These are phyloP conservation scores for Hemithea aestivaria DNA, from an alignment of 2,888 invertebrate genomes.

Conservation along the genomic window DNA sequence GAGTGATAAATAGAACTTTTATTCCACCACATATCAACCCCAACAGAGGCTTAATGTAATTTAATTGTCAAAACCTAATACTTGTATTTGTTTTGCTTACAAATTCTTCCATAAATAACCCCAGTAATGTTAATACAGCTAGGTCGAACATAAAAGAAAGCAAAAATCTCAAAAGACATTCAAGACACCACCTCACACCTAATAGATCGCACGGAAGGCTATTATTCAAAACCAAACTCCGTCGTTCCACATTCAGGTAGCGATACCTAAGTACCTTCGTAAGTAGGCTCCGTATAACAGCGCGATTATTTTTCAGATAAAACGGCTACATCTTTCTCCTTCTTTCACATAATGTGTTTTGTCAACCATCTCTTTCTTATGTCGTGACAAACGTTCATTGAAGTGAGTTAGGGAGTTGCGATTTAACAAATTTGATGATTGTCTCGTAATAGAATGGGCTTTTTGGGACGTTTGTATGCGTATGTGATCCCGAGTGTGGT, in stretches of 20 bases:
- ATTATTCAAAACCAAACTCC: no score
- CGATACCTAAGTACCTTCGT: neutral
- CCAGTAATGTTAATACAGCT: no score
- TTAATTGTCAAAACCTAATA: no score
- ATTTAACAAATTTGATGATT: constrained; percentile 50
- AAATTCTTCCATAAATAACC: no score
- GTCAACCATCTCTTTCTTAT: constrained; percentile 32
- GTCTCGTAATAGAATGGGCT: constrained; percentile 32
- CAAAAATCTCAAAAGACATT: no score
- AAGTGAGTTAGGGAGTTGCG: constrained; percentile 32
- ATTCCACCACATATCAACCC: no score
- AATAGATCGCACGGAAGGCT: neutral
- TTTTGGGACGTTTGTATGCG: constrained; percentile 28
- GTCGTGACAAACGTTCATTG: constrained; percentile 51
- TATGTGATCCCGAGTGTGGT: constrained; percentile 16
- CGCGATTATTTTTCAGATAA: constrained; percentile 31
- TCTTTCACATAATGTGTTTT: constrained; percentile 17
- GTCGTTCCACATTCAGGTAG: neutral
- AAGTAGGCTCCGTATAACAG: neutral
- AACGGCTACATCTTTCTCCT: constrained; percentile 35
- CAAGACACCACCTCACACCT: no score
- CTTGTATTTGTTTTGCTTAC: no score
- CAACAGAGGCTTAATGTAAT: no score
- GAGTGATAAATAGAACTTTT: no score
- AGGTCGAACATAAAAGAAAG: no score